phyloP scores from a whole-genome alignment of 2,888 invertebrate species.

The Rosalia funebris region DNA sequence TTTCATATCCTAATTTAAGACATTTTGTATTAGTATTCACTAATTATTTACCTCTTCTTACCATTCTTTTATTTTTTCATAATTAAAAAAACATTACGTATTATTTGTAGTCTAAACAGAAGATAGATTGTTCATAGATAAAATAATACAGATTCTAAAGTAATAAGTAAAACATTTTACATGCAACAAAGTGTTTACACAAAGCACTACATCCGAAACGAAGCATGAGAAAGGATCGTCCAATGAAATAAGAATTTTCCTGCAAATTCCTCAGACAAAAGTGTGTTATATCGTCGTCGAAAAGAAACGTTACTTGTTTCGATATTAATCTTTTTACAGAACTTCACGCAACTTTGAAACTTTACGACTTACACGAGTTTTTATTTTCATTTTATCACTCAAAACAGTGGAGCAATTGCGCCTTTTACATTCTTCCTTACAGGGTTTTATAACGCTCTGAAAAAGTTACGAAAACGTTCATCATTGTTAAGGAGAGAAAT shows the following conservation, averaged over 20 bases:
- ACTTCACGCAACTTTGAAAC: not conserved
- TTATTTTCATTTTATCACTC: not conserved
- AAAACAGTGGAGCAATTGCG: not conserved
- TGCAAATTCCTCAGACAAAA: not conserved
- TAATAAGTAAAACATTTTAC: too few species aligned
- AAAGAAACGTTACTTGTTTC: not conserved
- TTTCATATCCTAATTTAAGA: too few species aligned
- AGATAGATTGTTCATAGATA: too few species aligned
- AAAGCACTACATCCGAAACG: not conserved
- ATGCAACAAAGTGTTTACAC: not conserved
- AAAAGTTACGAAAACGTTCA: not conserved
- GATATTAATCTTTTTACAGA: slow-evolving; percentile 1
- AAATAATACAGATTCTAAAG: too few species aligned
- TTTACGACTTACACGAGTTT: slow-evolving; percentile 1
- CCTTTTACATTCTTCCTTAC: not conserved
- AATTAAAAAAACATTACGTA: too few species aligned
- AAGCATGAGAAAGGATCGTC: not conserved
- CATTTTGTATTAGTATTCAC: too few species aligned
- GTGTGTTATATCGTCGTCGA: not conserved
- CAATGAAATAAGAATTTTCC: not conserved
- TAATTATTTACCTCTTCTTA: too few species aligned
- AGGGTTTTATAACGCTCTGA: not conserved
- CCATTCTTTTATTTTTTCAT: too few species aligned
- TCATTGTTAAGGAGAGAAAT: too few species aligned
- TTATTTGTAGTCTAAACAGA: too few species aligned